Evolutionary conservation across 2,888 invertebrate species (phyloP), one percentile per base, ranked within the genome.

Genomic region (Dynastes maya): DNA sequence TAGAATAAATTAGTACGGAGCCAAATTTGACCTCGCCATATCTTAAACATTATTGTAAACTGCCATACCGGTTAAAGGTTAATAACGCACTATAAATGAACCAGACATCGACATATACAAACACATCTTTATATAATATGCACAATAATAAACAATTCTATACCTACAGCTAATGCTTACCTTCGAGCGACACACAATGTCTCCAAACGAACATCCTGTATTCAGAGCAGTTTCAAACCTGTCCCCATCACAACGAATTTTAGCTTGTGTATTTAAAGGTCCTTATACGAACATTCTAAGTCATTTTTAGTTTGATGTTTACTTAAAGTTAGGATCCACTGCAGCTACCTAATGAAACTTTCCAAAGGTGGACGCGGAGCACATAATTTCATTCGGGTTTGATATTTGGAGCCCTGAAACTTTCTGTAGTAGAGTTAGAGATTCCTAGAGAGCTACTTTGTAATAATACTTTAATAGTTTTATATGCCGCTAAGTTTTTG

Each of bases 151-250:
- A 8, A 3, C 1, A 11, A 11, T 5, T 37, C 37, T 37, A 37
- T 37, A 11, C 1, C 32, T 32, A 45, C 11, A 45, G 8, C 45
- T 45, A 63, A 8, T 49, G 22, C 67, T 67, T 67, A 67, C 67
- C 67, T 67, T 67, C 67, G 27, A 67, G 22, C 45, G 67, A 67
- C n/a, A 67, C 67, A 11, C 67, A 67, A 67, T 67, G 67, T 49
- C 67, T 67, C 67, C 67, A 67, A 8, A 67, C 67, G 9, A 67
- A 67, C 67, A 67, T 67, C 6, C 37, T 64, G n/a, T 32, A 13
- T 49, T 67, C 45, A 67, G 22, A 11, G n/a, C 22, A 9, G 4
- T 0, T 67, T 11, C 2, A 49, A 2, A 8, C 22, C 4, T 11
- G 49, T 67, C 13, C 11, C 27, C 67, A 67, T 45, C 9, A 45